These are phyloP conservation scores for Idaea straminata DNA, from an alignment of 2,888 invertebrate genomes.

Conservation along the genomic window DNA sequence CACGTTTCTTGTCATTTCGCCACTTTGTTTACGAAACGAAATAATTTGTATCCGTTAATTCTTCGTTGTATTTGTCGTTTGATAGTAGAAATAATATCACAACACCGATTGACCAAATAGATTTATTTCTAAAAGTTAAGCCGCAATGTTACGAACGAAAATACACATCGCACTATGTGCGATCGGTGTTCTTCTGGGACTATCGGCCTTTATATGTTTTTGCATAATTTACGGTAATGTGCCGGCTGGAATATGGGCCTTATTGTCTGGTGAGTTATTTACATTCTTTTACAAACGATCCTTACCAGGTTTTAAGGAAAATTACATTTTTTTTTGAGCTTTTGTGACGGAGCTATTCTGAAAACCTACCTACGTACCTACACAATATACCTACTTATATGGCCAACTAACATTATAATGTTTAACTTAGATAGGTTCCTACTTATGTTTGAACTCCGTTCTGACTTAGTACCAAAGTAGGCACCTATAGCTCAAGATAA, in stretches of 20 bases:
- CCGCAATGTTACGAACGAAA: constrained; percentile 61
- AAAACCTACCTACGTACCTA: background rate
- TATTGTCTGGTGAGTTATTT: constrained; percentile 61
- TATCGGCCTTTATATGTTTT: constrained; percentile 73
- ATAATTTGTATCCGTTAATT: background rate
- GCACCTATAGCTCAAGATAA: too few relatives aligned
- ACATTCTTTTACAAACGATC: background rate
- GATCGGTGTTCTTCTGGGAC: constrained; percentile 57
- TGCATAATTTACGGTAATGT: constrained; percentile 71
- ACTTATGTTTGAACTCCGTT: background rate
- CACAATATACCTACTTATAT: background rate
- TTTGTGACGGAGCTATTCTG: background rate
- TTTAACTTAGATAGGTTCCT: background rate
- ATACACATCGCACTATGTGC: constrained; percentile 64
- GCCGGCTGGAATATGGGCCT: constrained; percentile 73
- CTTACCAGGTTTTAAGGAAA: background rate
- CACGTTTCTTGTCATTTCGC: too few relatives aligned
- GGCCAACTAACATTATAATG: background rate
- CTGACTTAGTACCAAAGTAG: too few relatives aligned
- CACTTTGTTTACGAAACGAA: background rate
- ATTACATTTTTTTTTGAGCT: background rate
- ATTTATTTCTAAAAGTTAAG: background rate
- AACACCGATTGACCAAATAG: background rate
- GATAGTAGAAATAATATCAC: background rate
- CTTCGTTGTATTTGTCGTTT: background rate